phyloP scores from a whole-genome alignment of 1,140 invertebrate genomes.

The Macrobrachium rosenbergii region DNA sequence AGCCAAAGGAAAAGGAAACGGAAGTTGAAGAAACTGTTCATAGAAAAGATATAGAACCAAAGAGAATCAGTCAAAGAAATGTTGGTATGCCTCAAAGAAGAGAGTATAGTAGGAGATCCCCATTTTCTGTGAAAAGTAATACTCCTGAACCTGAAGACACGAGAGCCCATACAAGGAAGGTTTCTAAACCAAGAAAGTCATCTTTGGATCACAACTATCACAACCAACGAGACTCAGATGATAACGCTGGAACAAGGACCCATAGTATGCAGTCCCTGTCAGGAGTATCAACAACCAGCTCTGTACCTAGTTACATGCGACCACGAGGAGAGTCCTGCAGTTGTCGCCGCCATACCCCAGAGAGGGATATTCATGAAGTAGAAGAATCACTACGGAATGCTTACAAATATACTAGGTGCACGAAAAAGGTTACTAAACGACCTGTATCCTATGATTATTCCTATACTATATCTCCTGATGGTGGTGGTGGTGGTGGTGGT shows the following conservation, averaged over 20 bases:
- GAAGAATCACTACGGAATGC: constrained; percentile 51
- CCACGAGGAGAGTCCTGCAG: constrained; percentile 41
- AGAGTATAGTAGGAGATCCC: constrained; percentile 17
- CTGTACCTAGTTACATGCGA: constrained; percentile 61
- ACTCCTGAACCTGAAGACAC: constrained; percentile 41
- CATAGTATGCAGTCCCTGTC: constrained; percentile 53
- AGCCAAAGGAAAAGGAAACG: background rate
- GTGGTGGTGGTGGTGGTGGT: constrained; percentile 53
- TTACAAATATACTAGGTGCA: constrained; percentile 60
- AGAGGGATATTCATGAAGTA: constrained; percentile 49
- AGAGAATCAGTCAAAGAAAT: too few relatives aligned
- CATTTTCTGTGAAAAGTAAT: background rate
- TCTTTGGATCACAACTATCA: constrained; percentile 29
- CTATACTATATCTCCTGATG: constrained; percentile 9
- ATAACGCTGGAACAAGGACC: constrained; percentile 29
- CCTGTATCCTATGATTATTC: constrained; percentile 47
- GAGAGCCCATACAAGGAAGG: background rate
- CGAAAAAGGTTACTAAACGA: constrained; percentile 46
- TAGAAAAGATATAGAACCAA: too few relatives aligned
- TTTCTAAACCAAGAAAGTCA: constrained; percentile 45
- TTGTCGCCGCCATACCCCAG: constrained; percentile 56
- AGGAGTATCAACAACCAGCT: constrained; percentile 50
- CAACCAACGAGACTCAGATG: background rate
- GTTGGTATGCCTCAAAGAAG: too few relatives aligned
- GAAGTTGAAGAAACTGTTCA: too few relatives aligned